Evolutionary conservation across 2,113 vertebrate genomes (phyloP).

Genomic region (Paraplagusia blochii): DNA sequence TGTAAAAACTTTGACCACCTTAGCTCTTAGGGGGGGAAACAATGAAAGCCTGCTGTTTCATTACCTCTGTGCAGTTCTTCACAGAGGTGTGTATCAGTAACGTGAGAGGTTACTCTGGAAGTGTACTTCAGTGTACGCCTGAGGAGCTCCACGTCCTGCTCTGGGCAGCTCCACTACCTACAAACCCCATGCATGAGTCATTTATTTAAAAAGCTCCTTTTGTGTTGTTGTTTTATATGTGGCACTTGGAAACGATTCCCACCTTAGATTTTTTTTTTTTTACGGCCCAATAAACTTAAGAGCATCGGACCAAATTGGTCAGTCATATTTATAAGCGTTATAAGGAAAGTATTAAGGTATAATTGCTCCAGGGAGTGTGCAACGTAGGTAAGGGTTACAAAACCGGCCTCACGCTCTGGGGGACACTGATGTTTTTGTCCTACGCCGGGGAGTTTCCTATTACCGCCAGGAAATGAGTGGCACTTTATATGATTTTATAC

Average conservation of each 20-base stretch:
- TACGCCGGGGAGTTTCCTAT: slow-evolving; percentile 53
- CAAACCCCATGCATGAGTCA: slow-evolving; percentile 53
- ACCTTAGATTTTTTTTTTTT: slow-evolving; percentile 70
- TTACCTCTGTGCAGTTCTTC: slow-evolving; percentile 51
- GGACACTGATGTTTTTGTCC: slow-evolving; percentile 66
- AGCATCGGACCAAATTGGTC: slow-evolving; percentile 69
- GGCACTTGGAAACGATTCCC: slow-evolving; percentile 69
- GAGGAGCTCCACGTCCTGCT: slow-evolving; percentile 53
- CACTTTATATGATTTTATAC: slow-evolving; percentile 60
- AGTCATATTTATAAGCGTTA: slow-evolving; percentile 71
- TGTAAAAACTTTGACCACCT: slow-evolving; percentile 12
- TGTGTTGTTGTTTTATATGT: slow-evolving; percentile 68
- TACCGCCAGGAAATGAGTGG: slow-evolving; percentile 59
- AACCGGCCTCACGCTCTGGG: slow-evolving; percentile 27
- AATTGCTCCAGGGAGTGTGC: slow-evolving; percentile 58
- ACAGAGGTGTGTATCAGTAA: slow-evolving; percentile 57
- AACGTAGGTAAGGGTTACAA: slow-evolving; percentile 58
- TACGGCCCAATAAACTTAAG: slow-evolving; percentile 73
- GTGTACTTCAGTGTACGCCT: slow-evolving; percentile 37
- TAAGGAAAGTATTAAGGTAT: slow-evolving; percentile 72
- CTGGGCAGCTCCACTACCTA: slow-evolving; percentile 63
- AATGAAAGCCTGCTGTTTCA: slow-evolving; percentile 46
- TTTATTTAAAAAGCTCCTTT: slow-evolving; percentile 52
- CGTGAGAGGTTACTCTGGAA: slow-evolving; percentile 53
- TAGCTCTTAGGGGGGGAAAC: slow-evolving; percentile 9